Conservation (phyloP, 2,113 vertebrate species). For the Laterallus jamaicensis region DNA sequence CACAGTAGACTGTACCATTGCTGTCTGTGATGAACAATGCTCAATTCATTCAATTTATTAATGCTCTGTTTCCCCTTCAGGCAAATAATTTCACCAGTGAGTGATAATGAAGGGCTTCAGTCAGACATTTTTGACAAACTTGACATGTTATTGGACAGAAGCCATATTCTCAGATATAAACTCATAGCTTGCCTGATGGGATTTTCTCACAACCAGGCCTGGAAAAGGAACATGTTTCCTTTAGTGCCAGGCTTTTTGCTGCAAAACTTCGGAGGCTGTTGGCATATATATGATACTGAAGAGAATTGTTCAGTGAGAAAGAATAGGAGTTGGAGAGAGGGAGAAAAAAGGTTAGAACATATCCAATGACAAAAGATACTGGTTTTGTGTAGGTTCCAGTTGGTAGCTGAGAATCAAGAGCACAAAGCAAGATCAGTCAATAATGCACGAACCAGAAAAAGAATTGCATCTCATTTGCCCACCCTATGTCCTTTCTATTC, state of each 20-base stretch:
- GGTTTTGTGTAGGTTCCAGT: neutral
- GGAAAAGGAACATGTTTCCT: conserved; percentile 64
- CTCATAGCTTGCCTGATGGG: conserved; percentile 60
- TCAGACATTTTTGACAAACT: conserved; percentile 79
- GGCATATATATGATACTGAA: neutral
- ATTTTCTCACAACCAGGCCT: conserved; percentile 69
- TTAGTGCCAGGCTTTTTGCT: conserved; percentile 46
- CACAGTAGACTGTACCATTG: conserved; percentile 30
- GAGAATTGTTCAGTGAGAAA: neutral
- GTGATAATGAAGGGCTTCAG: conserved; percentile 72
- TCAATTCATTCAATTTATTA: conserved; percentile 76
- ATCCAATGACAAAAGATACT: neutral
- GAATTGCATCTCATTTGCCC: neutral
- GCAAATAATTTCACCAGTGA: conserved; percentile 69
- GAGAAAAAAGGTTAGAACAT: neutral
- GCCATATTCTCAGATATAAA: conserved; percentile 74
- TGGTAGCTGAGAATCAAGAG: neutral
- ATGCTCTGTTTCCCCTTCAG: conserved; percentile 71
- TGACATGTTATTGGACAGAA: conserved; percentile 67
- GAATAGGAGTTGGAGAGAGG: neutral
- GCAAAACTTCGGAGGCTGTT: conserved; percentile 11
- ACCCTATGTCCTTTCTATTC: neutral
- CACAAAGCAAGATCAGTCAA: neutral
- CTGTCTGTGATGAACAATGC: conserved; percentile 63
- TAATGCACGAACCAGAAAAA: neutral